Evolutionary conservation across 2,888 invertebrate genomes (phyloP), one percentile per base, ranked within the genome.

Genomic region (Pilophorus perplexus): DNA sequence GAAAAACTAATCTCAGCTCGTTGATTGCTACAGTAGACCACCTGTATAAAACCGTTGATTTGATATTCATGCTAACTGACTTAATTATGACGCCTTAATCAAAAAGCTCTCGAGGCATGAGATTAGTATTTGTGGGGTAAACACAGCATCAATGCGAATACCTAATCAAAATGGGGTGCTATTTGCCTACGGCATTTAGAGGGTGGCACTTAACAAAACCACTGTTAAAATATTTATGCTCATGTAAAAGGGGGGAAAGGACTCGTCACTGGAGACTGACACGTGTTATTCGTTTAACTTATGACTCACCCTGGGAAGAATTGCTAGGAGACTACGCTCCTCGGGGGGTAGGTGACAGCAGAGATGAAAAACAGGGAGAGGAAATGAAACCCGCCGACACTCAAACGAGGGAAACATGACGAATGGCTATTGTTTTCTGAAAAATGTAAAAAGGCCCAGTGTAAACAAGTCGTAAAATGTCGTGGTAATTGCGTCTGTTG

Each of bases 221-320:
- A 59, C 42, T 42, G 59, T 59, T 59, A 25, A 59, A 59, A 59
- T 59, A 59, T 59, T 59, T 38, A 57, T 57, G 42, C 28, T 57
- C 57, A 18, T 22, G 23, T 23, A 40, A 22, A 57, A 57, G 40
- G 27, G 42, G 59, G 42, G 20, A 23, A 8, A 37, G 52, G 27
- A 23, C 28, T 12, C 33, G 54, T 27, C 27, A 54, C 8, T 42
- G 28, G 6, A 3, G 55, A 59, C 42, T 59, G 59, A 59, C 59
- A 59, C 59, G 59, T 59, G 59, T 59, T 59, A 42, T 59, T 59
- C 42, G 59, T 59, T 59, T 42, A 42, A 59, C 42, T 59, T 59
- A 40, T 59, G 59, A 59, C 42, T 59, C 59, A 59, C 8, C 8
- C 38, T 55, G 42, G 2, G 28, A 33, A 33, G 33, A n/a, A n/a